These are phyloP conservation scores for Podarcis cretensis DNA, from an alignment of 2,113 vertebrate genomes.

Conservation along the genomic window DNA sequence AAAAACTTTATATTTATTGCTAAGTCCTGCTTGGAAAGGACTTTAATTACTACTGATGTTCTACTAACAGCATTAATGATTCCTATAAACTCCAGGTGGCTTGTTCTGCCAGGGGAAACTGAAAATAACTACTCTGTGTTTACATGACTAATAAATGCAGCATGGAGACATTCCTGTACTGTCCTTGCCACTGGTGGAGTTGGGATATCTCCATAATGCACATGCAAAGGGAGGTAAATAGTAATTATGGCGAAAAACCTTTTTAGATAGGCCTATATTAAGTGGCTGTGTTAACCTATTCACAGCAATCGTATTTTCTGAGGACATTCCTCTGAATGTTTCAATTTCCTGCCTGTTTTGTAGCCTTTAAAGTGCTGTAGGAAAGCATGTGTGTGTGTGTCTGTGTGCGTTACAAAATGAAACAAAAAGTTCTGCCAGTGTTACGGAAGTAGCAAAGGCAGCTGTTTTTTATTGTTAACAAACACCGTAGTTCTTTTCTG, in stretches of 20 bases:
- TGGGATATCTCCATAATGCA: not conserved
- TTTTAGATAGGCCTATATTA: accelerated
- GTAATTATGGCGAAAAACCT: not conserved
- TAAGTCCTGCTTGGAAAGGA: not conserved
- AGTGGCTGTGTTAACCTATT: not conserved
- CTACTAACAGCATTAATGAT: not conserved
- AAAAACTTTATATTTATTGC: not conserved
- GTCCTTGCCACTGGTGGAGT: not conserved
- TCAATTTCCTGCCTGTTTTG: not conserved
- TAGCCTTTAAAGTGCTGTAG: not conserved
- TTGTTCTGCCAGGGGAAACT: not conserved
- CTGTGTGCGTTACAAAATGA: too few species aligned
- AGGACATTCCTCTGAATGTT: not conserved
- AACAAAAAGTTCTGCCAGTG: not conserved
- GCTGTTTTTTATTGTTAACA: not conserved
- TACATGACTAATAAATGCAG: not conserved
- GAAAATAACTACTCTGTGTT: not conserved
- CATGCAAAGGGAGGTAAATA: constrained; percentile 1
- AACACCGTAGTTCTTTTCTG: not conserved
- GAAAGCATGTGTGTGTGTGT: not conserved
- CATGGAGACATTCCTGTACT: not conserved
- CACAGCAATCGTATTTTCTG: constrained; percentile 11
- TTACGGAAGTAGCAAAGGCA: too few species aligned
- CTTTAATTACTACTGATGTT: not conserved
- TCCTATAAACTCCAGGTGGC: not conserved